Conservation (phyloP, 2,888 invertebrate genomes). For the Andrena praecox region DNA sequence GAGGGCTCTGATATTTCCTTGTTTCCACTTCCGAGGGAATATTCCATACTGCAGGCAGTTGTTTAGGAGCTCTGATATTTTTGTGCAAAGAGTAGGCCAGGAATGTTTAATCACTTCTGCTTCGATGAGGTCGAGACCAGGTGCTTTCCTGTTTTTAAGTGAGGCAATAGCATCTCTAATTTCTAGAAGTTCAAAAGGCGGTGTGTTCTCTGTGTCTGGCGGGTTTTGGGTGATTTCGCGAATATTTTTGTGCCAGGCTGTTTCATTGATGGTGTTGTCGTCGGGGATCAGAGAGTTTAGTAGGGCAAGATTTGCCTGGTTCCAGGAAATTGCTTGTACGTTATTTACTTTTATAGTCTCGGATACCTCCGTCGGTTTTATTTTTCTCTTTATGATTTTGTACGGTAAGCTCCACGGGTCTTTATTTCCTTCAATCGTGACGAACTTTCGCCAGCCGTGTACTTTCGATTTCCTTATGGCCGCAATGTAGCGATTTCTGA, state of each 20-base stretch:
- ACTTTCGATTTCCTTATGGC: no score
- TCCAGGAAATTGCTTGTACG: neutral
- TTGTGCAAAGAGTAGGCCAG: neutral
- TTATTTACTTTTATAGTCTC: neutral
- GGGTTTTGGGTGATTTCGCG: neutral
- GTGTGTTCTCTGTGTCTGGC: neutral
- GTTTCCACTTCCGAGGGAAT: constrained; percentile 25
- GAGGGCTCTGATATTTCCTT: neutral
- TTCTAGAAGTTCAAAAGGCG: neutral
- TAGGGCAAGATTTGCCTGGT: neutral
- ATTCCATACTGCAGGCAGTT: constrained; percentile 2
- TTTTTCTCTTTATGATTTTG: neutral
- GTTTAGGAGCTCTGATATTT: neutral
- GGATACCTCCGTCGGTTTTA: neutral
- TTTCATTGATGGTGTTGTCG: neutral
- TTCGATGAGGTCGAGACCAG: constrained; percentile 18
- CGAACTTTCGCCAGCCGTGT: no score
- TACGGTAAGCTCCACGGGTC: neutral
- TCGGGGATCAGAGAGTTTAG: constrained; percentile 16
- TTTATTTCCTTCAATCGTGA: no score
- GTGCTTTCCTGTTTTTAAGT: neutral
- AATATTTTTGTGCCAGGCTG: neutral
- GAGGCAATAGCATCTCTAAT: neutral
- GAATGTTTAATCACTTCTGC: neutral
- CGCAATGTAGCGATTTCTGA: no score